These are phyloP conservation scores for Fissipunctia ypsillon DNA, from an alignment of 2,888 invertebrate species.

Conservation along the genomic window DNA sequence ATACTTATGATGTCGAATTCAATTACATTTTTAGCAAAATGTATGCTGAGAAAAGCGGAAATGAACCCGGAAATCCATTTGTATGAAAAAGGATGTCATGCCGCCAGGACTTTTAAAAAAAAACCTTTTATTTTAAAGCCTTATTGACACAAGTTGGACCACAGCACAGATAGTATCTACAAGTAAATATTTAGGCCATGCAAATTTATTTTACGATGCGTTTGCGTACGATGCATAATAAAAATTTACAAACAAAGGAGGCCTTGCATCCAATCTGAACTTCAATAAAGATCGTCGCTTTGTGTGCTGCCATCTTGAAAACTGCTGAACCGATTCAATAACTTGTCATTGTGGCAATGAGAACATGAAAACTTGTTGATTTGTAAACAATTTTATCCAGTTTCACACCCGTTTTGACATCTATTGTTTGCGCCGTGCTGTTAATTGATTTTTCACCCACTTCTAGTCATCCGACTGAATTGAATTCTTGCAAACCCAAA, in stretches of 20 bases:
- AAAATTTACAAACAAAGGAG: slow-evolving; percentile 67
- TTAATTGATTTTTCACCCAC: background rate
- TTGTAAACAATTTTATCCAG: slow-evolving; percentile 16
- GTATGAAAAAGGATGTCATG: background rate
- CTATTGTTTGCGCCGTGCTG: background rate
- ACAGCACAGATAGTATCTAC: slow-evolving; percentile 48
- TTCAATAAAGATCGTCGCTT: slow-evolving; percentile 55
- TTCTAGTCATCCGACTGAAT: background rate
- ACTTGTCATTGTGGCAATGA: slow-evolving; percentile 45
- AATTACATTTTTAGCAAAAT: background rate
- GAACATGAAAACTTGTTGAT: slow-evolving; percentile 21
- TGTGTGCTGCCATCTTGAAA: slow-evolving; percentile 54
- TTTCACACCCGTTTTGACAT: background rate
- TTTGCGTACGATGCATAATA: slow-evolving; percentile 55
- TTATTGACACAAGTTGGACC: slow-evolving; percentile 3
- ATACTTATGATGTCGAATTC: background rate
- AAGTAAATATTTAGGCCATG: slow-evolving; percentile 62
- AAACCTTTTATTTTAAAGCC: slow-evolving; percentile 19
- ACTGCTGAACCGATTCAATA: slow-evolving; percentile 58
- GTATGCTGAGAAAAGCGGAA: background rate
- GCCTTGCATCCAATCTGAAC: slow-evolving; percentile 48
- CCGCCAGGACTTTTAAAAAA: background rate
- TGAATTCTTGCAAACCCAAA: background rate
- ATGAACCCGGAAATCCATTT: background rate
- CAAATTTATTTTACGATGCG: slow-evolving; percentile 61